These are phyloP conservation scores for Spea multiplicata DNA, from an alignment of 2,113 vertebrate species.

Conservation along the genomic window DNA sequence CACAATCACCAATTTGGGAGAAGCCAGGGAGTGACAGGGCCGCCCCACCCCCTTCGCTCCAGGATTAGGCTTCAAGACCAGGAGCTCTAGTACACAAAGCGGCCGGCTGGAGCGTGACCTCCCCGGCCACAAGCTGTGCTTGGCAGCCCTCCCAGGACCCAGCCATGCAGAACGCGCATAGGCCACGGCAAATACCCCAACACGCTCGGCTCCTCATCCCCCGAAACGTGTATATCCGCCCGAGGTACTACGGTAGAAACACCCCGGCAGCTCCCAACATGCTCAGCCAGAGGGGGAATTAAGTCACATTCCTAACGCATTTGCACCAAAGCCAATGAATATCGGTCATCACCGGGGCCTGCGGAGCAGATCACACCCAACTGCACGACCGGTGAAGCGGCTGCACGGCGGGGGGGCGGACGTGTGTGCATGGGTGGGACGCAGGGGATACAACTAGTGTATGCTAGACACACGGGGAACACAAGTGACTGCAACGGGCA, in stretches of 20 bases:
- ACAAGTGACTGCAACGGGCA: not conserved
- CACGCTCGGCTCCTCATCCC: no score
- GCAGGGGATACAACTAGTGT: no score
- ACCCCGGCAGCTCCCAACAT: no score
- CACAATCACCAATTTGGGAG: not conserved
- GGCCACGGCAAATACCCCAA: not conserved
- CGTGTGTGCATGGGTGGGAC: no score
- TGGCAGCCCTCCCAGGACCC: not conserved
- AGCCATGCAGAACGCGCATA: not conserved
- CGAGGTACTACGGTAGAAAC: no score
- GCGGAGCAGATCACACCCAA: not conserved
- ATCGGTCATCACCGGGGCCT: not conserved
- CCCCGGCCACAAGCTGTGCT: not conserved
- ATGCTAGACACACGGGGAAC: no score
- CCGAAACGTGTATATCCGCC: no score
- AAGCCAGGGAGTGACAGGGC: not conserved
- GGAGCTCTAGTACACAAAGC: constrained; percentile 22
- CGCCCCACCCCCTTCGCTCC: not conserved
- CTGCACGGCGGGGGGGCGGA: not conserved
- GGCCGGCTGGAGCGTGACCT: not conserved
- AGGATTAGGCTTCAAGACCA: constrained; percentile 19
- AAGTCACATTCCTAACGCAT: no score
- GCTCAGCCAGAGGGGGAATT: no score
- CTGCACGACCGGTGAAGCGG: not conserved
- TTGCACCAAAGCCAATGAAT: no score